Evolutionary conservation across 2,113 vertebrate genomes (phyloP), one percentile per base, ranked within the genome.

Genomic region (Prochilodus magdalenae): DNA sequence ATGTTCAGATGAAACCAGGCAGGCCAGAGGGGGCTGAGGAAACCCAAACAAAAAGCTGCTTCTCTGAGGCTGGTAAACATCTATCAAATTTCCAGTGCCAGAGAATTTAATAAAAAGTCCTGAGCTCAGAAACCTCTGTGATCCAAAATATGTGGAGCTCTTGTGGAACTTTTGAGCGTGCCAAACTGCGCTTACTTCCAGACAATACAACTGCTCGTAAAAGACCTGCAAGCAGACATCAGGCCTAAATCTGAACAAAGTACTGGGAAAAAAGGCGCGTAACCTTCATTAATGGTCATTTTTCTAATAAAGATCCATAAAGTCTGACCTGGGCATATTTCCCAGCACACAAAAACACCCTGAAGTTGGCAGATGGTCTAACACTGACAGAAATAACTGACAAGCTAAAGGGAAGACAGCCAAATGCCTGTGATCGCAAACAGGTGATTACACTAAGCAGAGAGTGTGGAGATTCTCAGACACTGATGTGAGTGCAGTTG

Each of bases 131-230:
- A 63, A 53, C 60, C 18, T 8, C 29, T 55, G 51, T 59, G 73
- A 60, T 79, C 49, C 59, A 59, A 55, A 73, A 66, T 60, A 85
- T 66, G 18, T 73, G 70, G 33, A 81, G 57, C 63, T 62, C 30
- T 14, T 66, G 29, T 67, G 67, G 30, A 80, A 73, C 72, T 59
- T 29, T 24, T 33, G 70, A 0, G 16, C 49, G 53, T 13, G 65
- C 75, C 75, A 82, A 79, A 60, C 79, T 74, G 63, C 33, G 70
- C 79, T 81, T 65, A 36, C n/a, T 74, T 67, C 36, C 76, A 73
- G 71, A 85, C 75, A 73, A 79, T 73, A 82, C 75, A 75, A 33
- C 53, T 63, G 44, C 84, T 55, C 78, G 62, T 70, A 75, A 81
- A 81, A 40, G 74, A 81, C 44, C 65, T 60, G 26, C 5, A 29